These are phyloP conservation scores for Mongoloraphidia duomilia DNA, from an alignment of 2,888 invertebrate genomes.

Conservation along the genomic window DNA sequence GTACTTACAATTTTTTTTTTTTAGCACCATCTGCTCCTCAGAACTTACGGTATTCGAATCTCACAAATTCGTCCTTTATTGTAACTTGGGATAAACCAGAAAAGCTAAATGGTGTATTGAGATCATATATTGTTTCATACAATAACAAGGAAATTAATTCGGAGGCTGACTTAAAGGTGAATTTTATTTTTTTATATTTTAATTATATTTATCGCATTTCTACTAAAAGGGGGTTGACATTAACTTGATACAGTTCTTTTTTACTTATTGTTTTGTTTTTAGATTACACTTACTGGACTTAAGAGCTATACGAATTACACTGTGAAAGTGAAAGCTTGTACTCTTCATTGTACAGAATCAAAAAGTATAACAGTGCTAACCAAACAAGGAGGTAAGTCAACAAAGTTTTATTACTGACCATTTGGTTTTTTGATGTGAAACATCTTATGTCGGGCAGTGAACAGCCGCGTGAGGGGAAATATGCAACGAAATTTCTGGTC, in stretches of 20 bases:
- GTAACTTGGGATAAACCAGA: conserved; percentile 57
- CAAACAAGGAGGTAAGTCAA: conserved; percentile 29
- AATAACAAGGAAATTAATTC: conserved; percentile 28
- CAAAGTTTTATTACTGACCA: too few relatives aligned
- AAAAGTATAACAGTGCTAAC: conserved; percentile 22
- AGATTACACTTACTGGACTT: conserved; percentile 19
- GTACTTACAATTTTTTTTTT: conserved; percentile 9
- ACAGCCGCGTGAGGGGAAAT: too few relatives aligned
- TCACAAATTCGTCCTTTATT: conserved; percentile 46
- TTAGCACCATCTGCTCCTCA: conserved; percentile 43
- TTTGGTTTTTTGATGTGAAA: too few relatives aligned
- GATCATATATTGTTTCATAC: conserved; percentile 48
- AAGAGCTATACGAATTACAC: conserved; percentile 25
- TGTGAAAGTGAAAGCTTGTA: conserved; percentile 29
- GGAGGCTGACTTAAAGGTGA: conserved; percentile 31
- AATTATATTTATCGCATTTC: neutral
- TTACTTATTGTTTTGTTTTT: conserved; percentile 14
- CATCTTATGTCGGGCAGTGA: too few relatives aligned
- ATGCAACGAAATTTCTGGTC: too few relatives aligned
- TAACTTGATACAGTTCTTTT: neutral
- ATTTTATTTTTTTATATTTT: neutral
- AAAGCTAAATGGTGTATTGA: conserved; percentile 57
- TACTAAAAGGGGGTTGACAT: too few relatives aligned
- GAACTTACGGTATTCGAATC: conserved; percentile 39
- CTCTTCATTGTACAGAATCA: conserved; percentile 25